Percentiles rank a stretch among this genome's conserved stretches.
Conservation (phyloP, 2,888 invertebrate genomes). For the Drosophila cognata region DNA sequence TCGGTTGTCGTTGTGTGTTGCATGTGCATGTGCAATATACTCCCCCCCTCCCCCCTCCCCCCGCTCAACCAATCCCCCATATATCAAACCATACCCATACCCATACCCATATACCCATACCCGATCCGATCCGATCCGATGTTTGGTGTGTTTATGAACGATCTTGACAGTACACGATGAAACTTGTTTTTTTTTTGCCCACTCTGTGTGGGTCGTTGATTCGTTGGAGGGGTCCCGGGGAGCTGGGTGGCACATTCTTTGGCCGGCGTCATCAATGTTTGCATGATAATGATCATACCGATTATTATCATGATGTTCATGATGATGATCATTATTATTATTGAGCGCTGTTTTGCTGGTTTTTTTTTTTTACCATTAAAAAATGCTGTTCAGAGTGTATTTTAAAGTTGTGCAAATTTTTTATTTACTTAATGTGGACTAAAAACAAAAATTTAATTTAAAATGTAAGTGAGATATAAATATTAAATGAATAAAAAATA, state of each 20-base stretch:
- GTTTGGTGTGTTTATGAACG: constrained; percentile 55
- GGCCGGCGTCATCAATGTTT: constrained; percentile 65
- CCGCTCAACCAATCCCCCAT: not conserved
- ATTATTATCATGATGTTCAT: constrained; percentile 23
- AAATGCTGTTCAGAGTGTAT: not conserved
- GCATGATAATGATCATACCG: constrained; percentile 23
- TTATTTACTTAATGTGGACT: not conserved
- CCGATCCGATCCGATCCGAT: constrained; percentile 27
- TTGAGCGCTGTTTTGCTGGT: constrained; percentile 25
- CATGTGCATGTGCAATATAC: constrained; percentile 25
- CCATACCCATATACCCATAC: constrained; percentile 1
- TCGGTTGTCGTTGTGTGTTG: constrained; percentile 21
- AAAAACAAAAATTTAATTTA: not conserved
- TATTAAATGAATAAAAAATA: not conserved
- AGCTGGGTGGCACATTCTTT: constrained; percentile 60
- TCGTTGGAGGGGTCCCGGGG: not conserved
- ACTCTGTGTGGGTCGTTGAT: constrained; percentile 7
- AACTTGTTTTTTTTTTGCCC: constrained; percentile 50
- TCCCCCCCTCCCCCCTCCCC: constrained; percentile 1
- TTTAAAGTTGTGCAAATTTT: not conserved
- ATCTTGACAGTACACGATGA: constrained; percentile 58
- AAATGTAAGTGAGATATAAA: not conserved
- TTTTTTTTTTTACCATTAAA: not conserved
- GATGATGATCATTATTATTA: constrained; percentile 29
- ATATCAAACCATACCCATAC: not conserved